Evolutionary conservation across 2,797 vertebrate genomes (phyloP).

Genomic region (Ceryle rudis): DNA sequence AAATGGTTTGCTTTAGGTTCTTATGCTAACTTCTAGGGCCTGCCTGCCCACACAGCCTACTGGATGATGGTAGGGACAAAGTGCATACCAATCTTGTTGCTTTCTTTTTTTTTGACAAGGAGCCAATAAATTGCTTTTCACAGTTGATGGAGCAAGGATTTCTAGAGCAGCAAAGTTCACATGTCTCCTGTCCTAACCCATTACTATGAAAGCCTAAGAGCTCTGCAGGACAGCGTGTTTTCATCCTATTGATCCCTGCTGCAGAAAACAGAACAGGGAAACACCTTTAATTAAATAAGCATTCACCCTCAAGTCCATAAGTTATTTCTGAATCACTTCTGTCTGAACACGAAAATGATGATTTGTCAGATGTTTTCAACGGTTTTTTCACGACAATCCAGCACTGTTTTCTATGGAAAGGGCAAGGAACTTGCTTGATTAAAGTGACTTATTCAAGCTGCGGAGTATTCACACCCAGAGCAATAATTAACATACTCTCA

Average conservation of each 20-base stretch:
- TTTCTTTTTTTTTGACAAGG: background rate
- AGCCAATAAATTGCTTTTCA: background rate
- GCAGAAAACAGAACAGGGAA: background rate
- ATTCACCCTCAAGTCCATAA: background rate
- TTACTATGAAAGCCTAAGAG: background rate
- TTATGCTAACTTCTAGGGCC: background rate
- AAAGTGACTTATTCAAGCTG: background rate
- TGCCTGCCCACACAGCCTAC: background rate
- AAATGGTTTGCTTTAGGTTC: background rate
- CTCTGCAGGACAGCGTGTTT: background rate
- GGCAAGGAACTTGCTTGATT: background rate
- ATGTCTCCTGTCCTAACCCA: background rate
- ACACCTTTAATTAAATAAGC: background rate
- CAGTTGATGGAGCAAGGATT: background rate
- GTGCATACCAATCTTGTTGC: background rate
- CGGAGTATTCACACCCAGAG: background rate
- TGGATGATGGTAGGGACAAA: background rate
- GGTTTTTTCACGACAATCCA: background rate
- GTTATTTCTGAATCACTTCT: background rate
- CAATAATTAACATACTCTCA: slow-evolving; percentile 2
- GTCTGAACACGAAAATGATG: background rate
- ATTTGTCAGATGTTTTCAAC: background rate
- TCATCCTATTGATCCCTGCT: background rate
- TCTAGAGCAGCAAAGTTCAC: background rate
- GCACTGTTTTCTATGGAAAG: background rate